These are phyloP conservation scores for Plotosus lineatus DNA, from an alignment of 2,113 vertebrate species.

Conservation along the genomic window DNA sequence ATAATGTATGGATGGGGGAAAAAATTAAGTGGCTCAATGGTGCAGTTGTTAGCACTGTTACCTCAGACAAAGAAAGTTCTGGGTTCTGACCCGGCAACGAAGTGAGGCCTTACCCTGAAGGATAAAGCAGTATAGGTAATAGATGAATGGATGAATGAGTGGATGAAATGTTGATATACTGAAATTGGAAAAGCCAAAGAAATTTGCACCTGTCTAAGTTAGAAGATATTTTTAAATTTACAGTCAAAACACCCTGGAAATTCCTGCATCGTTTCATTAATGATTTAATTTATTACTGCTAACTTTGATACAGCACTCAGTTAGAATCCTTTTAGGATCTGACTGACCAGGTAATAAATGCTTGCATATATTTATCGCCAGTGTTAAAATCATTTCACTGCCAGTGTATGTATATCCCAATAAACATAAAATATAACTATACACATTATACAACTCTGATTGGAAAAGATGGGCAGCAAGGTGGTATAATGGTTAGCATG, in stretches of 20 bases:
- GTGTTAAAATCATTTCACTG: not conserved
- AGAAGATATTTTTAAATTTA: not conserved
- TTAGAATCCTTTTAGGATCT: not conserved
- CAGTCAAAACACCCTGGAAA: not conserved
- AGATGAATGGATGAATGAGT: not conserved
- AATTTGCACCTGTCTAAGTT: not conserved
- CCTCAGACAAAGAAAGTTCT: too few relatives aligned
- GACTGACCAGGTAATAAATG: not conserved
- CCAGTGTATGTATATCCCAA: not conserved
- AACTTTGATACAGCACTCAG: not conserved
- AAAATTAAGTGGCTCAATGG: too few relatives aligned
- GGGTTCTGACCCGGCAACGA: too few relatives aligned
- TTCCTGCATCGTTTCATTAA: not conserved
- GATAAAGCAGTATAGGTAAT: too few relatives aligned
- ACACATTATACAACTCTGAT: not conserved
- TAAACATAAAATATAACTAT: not conserved
- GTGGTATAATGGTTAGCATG: too few relatives aligned
- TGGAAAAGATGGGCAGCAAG: too few relatives aligned
- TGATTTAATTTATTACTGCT: not conserved
- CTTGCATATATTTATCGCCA: not conserved
- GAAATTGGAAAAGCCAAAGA: not conserved
- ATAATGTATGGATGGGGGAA: too few relatives aligned
- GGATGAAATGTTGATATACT: not conserved
- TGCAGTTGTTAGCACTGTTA: too few relatives aligned
- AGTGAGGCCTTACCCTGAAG: too few relatives aligned